Base-by-base conservation (phyloP, 2,888 invertebrate species). In the Masnerella sp. region DNA sequence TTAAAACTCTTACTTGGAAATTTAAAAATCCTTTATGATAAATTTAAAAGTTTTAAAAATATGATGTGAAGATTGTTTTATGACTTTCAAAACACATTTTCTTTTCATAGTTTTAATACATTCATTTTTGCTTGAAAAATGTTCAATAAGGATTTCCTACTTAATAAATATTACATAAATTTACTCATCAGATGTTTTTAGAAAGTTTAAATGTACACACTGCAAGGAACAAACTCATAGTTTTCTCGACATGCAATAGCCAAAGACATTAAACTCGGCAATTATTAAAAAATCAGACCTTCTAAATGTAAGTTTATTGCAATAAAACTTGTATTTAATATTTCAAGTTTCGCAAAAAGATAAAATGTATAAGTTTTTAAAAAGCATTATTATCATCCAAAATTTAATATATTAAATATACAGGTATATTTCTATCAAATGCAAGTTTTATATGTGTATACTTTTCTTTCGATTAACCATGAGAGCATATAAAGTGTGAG, bases 281-380 rank as follows among this genome's bases (percentile, higher is more conserved):
- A 67, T 67, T 67, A 67, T 67, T 56, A 47, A 49, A 67, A 67
- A 47, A 67, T 47, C 22, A 67, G 12, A 32, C 22, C 56, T 49
- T 56, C 65, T 47, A 38, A 67, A 49, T 32, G 22, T 40, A 11
- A 25, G 32, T 14, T 56, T 56, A 56, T 54, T 20, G 25, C 9
- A 30, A 40, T 47, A 56, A 65, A 56, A 47, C 38, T 56, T 40
- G 18, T 15, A 22, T 54, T 45, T 65, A 47, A 65, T 64, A 45
- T 43, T 54, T 43, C 11, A 36, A 52, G 45, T 15, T 11, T 22
- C n/a, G 12, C 45, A 49, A 43, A 30, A 64, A 45, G 25, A 12
- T 14, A 12, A 30, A 38, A 9, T 12, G 20, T 17, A 30, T 12
- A 25, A 38, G 12, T 25, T 40, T 38, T 25, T 18, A 25, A 47